phyloP scores from a whole-genome alignment of 2,797 vertebrate species.

The Meda fulgida region DNA sequence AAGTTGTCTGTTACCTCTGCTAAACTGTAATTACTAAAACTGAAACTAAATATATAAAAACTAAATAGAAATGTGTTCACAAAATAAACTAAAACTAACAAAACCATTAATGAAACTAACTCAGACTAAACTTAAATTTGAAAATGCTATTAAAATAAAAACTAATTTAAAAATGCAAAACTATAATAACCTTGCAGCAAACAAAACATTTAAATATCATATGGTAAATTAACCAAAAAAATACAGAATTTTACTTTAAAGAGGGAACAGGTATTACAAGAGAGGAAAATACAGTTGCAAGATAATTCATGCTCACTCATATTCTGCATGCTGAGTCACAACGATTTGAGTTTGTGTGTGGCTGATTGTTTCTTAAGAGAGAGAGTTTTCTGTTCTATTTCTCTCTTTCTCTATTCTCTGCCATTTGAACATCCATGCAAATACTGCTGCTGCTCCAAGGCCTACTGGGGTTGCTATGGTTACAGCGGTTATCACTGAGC shows the following conservation, averaged over 20 bases:
- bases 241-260: not conserved
- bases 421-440: slow-evolving; percentile 15
- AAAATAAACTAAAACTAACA: too few relatives aligned
- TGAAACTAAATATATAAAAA: too few relatives aligned
- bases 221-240: not conserved
- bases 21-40: too few relatives aligned
- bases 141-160: too few relatives aligned
- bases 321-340: not conserved
- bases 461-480: slow-evolving; percentile 49
- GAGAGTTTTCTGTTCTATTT: not conserved
- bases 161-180: too few relatives aligned
- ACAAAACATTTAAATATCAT: too few relatives aligned
- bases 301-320: not conserved
- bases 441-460: slow-evolving; percentile 5
- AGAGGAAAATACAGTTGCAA: not conserved
- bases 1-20: too few relatives aligned
- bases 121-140: too few relatives aligned
- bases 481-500: slow-evolving; percentile 43
- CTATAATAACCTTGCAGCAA: too few relatives aligned
- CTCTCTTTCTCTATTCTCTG: not conserved
- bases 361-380: slow-evolving; percentile 3
- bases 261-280: not conserved
- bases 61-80: too few relatives aligned
- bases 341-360: not conserved
- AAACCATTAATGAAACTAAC: too few relatives aligned